phyloP scores from a whole-genome alignment of 2,888 invertebrate species.

The Pecten maximus region DNA sequence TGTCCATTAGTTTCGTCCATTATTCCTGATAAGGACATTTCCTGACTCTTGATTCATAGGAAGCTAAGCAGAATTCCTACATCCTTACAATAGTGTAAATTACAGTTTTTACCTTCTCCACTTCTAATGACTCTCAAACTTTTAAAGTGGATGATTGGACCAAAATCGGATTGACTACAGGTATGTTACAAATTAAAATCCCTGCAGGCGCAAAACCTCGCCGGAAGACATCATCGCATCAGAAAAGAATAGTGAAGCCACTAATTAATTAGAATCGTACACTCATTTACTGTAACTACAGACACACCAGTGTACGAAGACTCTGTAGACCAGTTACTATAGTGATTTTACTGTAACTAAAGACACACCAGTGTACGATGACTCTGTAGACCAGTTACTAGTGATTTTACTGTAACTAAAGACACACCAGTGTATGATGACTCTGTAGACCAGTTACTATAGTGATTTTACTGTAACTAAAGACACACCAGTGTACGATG shows the following conservation, averaged over 20 bases:
- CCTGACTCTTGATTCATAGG: background rate
- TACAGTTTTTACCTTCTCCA: background rate
- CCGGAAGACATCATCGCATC: background rate
- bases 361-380: background rate
- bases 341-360: background rate
- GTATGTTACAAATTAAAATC: slow-evolving; percentile 18
- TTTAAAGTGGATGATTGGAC: slow-evolving; percentile 22
- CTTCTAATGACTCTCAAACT: slow-evolving; percentile 6
- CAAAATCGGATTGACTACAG: slow-evolving; percentile 10
- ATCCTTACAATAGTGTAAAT: background rate
- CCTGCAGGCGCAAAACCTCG: background rate
- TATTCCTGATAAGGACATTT: background rate
- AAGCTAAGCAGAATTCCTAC: slow-evolving; percentile 7
- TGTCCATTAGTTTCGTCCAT: background rate
- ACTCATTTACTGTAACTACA: background rate
- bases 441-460: background rate
- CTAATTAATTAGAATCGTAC: slow-evolving; percentile 8
- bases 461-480: background rate
- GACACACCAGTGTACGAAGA: background rate
- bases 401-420: background rate
- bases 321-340: background rate
- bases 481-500: background rate
- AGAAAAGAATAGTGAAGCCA: background rate
- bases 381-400: background rate
- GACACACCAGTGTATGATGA: background rate